Conservation (phyloP, 2,888 invertebrate genomes). For the Hyppa rectilinea region DNA sequence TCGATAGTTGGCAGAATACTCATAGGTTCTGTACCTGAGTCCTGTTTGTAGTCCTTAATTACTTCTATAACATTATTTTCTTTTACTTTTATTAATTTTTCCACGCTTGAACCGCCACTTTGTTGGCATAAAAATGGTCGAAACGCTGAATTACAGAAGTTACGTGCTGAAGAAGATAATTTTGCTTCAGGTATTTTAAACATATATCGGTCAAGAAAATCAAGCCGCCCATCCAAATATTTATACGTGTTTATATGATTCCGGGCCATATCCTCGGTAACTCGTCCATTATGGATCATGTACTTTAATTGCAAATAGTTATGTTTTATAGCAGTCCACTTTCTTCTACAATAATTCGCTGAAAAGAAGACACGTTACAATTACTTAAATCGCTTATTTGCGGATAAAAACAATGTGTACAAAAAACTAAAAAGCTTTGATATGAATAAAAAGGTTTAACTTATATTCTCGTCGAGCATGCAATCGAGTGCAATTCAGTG, state of each 20-base stretch:
- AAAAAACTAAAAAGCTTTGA: background rate
- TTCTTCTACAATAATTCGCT: conserved; percentile 12
- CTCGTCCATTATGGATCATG: conserved; percentile 10
- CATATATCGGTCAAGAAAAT: conserved; percentile 41
- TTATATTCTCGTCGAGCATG: background rate
- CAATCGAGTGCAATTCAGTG: background rate
- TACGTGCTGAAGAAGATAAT: conserved; percentile 5
- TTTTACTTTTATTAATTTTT: conserved; percentile 22
- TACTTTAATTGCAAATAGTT: conserved; percentile 35
- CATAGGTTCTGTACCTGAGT: conserved; percentile 7
- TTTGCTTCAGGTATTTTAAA: background rate
- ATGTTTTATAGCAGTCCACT: conserved; percentile 19
- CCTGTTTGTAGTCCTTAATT: conserved; percentile 8
- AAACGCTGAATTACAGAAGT: conserved; percentile 14
- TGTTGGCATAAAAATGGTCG: background rate
- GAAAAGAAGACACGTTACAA: conserved; percentile 33
- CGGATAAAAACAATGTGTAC: background rate
- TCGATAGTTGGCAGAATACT: conserved; percentile 40
- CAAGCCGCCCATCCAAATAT: conserved; percentile 44
- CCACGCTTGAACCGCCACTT: conserved; percentile 4
- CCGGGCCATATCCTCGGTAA: conserved; percentile 16
- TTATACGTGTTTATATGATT: conserved; percentile 8
- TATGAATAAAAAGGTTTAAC: background rate
- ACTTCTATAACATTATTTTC: conserved; percentile 11
- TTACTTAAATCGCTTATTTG: conserved; percentile 6